phyloP scores from a whole-genome alignment of 1,140 invertebrate species.

The Orchestia grillus region DNA sequence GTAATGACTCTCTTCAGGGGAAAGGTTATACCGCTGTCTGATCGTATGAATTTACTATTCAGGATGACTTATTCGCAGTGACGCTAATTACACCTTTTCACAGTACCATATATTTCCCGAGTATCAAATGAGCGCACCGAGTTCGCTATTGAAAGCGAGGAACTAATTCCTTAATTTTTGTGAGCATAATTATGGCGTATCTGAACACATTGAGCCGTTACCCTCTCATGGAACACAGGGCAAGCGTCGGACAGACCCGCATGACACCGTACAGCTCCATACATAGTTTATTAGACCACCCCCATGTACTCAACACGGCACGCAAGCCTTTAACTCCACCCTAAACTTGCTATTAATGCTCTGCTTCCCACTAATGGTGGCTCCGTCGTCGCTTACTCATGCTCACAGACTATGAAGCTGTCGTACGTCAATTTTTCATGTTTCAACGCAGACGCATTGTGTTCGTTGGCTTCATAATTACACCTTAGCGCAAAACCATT shows the following conservation, averaged over 20 bases:
- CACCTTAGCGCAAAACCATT: neutral
- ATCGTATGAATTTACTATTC: neutral
- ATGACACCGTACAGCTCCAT: constrained; percentile 11
- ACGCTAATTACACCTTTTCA: neutral
- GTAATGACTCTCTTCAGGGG: neutral
- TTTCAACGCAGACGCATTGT: neutral
- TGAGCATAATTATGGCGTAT: neutral
- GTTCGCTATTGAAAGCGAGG: neutral
- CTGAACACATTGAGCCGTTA: neutral
- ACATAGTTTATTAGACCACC: constrained; percentile 28
- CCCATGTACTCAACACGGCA: constrained; percentile 11
- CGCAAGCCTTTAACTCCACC: constrained; percentile 9
- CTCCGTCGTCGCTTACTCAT: neutral
- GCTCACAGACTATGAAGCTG: neutral
- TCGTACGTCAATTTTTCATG: neutral
- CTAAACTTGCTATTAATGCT: constrained; percentile 18
- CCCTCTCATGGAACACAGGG: neutral
- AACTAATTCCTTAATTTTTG: neutral
- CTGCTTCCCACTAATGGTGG: constrained; percentile 5
- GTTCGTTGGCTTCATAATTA: neutral
- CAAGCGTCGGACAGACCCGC: neutral
- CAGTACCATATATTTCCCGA: neutral
- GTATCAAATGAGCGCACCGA: neutral
- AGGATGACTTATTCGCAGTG: neutral
- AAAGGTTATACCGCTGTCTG: neutral